Evolutionary conservation across 2,797 vertebrate species (phyloP), one percentile per base, ranked within the genome.

Genomic region (Sebastes alutus): DNA sequence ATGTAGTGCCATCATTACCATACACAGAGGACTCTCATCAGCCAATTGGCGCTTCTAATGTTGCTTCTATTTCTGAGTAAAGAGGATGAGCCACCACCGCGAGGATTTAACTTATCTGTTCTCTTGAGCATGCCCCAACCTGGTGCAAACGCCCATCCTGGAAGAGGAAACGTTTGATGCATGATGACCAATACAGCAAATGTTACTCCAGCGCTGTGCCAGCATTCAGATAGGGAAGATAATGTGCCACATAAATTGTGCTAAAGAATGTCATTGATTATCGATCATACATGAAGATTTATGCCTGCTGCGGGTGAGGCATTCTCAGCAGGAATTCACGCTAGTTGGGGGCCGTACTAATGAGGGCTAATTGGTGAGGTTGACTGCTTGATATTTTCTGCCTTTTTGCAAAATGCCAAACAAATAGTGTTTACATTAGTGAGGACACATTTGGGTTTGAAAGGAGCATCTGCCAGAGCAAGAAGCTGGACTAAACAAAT

Each of bases 11-110:
- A 80, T 92, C 89, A 89, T 91, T 87, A 89, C 80, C 69, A 23
- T 78, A 80, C 91, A 89, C 90, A 88, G 84, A 82, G 87, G 89
- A 87, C 83, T 75, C 73, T 54, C 79, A 88, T 81, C 81, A 80
- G 87, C 91, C 87, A 92, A 84, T 88, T 93, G 92, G 83, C 83
- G 73, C 73, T 55, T 84, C 70, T 85, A 83, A 93, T 85, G 87
- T 85, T 72, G 84, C 78, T 70, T 81, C 86, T 81, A 80, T 92
- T 90, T 92, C 72, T 72, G 82, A 85, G 80, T 69, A 77, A 87
- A 87, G 84, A 77, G 70, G 81, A 89, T 81, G 85, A 88, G 85
- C 74, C 66, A 62, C 79, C 72, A 72, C 69, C 62, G 25, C 76
- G 11, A 90, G 76, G 83, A 84, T 85, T 93, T 83, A 56, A 89